Evolutionary conservation across 2,113 vertebrate genomes (phyloP).

Genomic region (Emydocephalus ijimae): DNA sequence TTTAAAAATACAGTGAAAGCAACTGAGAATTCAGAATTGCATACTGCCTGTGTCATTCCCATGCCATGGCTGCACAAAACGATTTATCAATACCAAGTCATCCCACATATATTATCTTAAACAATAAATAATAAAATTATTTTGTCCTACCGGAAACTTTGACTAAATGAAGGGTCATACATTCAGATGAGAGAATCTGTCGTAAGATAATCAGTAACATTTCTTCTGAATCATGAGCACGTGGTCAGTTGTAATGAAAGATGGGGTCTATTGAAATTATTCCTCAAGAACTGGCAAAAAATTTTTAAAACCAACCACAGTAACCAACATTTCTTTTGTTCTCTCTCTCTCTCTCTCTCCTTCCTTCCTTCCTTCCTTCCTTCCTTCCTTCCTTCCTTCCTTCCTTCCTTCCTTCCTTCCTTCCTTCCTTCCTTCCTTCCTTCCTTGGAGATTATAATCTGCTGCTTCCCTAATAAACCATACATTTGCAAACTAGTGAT

Average conservation of each 20-base stretch:
- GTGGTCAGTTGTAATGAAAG: neutral
- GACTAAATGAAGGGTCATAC: neutral
- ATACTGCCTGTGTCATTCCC: neutral
- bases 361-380: neutral
- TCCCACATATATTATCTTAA: too few species aligned
- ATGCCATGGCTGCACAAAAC: neutral
- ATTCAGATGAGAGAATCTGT: neutral
- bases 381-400: neutral
- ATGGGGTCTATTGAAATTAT: neutral
- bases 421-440: neutral
- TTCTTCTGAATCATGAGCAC: neutral
- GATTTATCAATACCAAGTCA: neutral
- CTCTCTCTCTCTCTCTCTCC: neutral
- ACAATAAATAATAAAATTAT: neutral
- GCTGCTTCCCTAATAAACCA: neutral
- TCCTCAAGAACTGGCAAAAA: neutral
- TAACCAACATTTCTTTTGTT: neutral
- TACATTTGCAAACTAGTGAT: neutral
- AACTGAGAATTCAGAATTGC: neutral
- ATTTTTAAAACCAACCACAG: neutral
- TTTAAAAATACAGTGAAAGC: neutral
- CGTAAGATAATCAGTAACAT: neutral
- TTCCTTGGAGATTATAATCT: neutral
- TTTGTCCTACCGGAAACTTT: neutral
- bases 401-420: neutral